Evolutionary conservation across 2,888 invertebrate species (phyloP), one percentile per base, ranked within the genome.

Genomic region (Ectemnius lituratus): DNA sequence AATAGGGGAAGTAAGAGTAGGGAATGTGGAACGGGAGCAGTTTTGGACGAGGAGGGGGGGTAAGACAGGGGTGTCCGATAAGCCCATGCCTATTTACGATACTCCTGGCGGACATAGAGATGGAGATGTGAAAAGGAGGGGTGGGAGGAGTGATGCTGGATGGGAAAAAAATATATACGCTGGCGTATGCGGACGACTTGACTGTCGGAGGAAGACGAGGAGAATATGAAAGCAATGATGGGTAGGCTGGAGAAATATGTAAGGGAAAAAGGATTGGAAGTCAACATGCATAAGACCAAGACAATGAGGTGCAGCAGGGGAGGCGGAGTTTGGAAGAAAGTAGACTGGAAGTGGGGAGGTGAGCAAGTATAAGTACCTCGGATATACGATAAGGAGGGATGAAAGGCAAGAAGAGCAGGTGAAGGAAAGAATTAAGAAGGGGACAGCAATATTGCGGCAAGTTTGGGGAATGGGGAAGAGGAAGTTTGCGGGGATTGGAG

Each of bases 151-250:
- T 59, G 2, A 13, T 2, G 13, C 6, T 59, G n/a, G 59, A 2
- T 2, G 59, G 20, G 6, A 1, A 4, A 20, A 59, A 13, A 13
- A n/a, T 59, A 27, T 59, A 27, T 11, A 59, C 27, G 11, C 4
- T 23, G 27, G 59, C 59, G 13, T 59, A 59, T n/a, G 23, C 59
- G 13, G 59, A 59, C 13, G 23, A 59, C 18, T 14, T 59, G 8
- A 27, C 20, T 20, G 20, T 20, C 2, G 20, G 20, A 1, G 20
- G 20, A 20, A 20, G 20, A 20, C 23, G 59, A 59, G 27, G 59
- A 27, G 6, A 28, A 27, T 11, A 5, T 59, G 59, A n/a, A 5
- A 28, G 5, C 1, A 3, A 27, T 59, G 27, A 27, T 59, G 20
- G 28, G 59, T 4, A 27, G 27, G 20, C 8, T 59, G 5, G 27